Base-by-base conservation (phyloP, 2,797 vertebrate genomes). In the Ceryle rudis region DNA sequence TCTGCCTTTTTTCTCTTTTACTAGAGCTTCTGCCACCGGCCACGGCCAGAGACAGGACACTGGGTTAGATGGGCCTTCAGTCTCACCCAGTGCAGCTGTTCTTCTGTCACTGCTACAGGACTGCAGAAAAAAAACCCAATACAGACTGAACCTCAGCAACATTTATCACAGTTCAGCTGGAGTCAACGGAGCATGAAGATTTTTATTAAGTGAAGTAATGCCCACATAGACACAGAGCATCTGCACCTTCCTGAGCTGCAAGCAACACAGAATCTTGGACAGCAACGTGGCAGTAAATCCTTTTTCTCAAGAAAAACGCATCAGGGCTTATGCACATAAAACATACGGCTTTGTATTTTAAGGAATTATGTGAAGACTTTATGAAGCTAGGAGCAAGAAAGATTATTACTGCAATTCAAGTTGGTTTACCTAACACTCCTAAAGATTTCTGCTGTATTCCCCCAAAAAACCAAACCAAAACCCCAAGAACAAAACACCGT, bases 241-340 rank as follows among this genome's bases (percentile, higher is more conserved):
- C 86, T 90, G 92, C 26, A 81, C 94, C 67, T 81, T 44, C 89
- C 81, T 16, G 70, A 95, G 81, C 90, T 85, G 66, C 33, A 87
- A 91, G 84, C 67, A 81, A 82, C 8, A 6, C n/a, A 57, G 94
- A 89, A 93, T 82, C 93, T 77, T 2, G 29, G 83, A 81, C 51
- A 79, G 74, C 55, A 92, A 95, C 89, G 74, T 89, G 74, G 66
- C 78, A 70, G 78, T 70, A 96, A 96, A 95, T 94, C 87, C 84
- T 61, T 66, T 91, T 44, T 69, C 84, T 44, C 81, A 96, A 94
- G 86, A 37, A 75, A 86, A 94, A 90, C 0, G 2, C 1, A 19
- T 65, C 81, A 73, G 60, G 46, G 66, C 78, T 91, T 93, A 86
- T 75, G 86, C 64, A 89, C n/a, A 28, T 3, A 54, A 69, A 39